Evolutionary conservation across 2,888 invertebrate species (phyloP), one percentile per base, ranked within the genome.

Genomic region (Hemicrepidius hirtus): DNA sequence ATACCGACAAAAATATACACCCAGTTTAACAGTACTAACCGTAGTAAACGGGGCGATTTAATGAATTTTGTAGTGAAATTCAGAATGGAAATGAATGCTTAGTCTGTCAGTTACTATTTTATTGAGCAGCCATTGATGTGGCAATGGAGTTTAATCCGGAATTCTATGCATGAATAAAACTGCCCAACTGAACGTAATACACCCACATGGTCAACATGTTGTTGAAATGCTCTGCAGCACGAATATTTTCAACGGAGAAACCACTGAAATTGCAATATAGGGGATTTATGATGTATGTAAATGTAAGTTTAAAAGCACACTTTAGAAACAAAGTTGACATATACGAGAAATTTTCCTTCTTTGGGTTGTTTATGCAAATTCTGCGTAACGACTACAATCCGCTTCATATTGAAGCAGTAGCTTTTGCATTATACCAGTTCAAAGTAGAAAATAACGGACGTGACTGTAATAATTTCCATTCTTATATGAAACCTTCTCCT

Each of bases 241-340:
- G 28, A 44, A 44, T 32, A 28, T 44, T 62, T 62, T n/a, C 41
- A 28, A 44, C n/a, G 24, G 44, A 62, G 24, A 62, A 62, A 13
- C 13, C 16, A 37, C 18, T 32, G 16, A 24, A 16, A 46, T 62
- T 3, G 62, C 62, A 62, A 62, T 62, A 62, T 62, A 62, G 41
- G 62, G 44, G 62, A 62, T 62, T 62, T 62, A 62, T 62, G 62
- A 44, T 32, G 62, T 44, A 62, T 62, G 62, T 24, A 62, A 62
- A 62, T 62, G 62, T 28, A 62, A 62, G n/a, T 62, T 44, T 62
- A 44, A 41, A 32, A 24, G 13, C 57, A 13, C 37, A 16, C 37
- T 37, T 37, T 57, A 18, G 57, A 37, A 57, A 57, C 57, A 57
- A 37, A 16, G 16, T 37, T 37, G 57, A 37, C 37, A 10, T 57